Percentiles rank a stretch among this genome's conserved stretches.
phyloP scores from a whole-genome alignment of 2,888 invertebrate species.

The Macrosoma leucophasiata region DNA sequence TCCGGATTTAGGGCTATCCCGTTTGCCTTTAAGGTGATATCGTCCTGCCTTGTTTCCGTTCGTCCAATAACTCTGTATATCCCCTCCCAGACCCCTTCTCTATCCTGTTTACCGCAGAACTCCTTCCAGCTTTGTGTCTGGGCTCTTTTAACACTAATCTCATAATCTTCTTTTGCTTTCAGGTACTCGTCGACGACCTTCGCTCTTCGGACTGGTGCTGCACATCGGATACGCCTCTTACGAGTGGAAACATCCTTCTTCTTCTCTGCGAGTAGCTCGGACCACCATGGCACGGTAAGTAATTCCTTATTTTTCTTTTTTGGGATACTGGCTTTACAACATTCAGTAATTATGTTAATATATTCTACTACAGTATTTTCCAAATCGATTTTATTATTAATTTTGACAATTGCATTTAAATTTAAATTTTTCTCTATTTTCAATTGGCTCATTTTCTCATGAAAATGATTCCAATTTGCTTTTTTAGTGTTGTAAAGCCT shows the following conservation, averaged over 20 bases:
- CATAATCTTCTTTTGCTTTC: neutral
- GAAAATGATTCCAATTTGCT: constrained; percentile 1
- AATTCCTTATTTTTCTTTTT: too few species aligned
- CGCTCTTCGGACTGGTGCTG: too few species aligned
- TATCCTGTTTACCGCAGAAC: constrained; percentile 11
- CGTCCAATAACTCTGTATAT: constrained; percentile 4
- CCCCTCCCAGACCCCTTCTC: constrained; percentile 12
- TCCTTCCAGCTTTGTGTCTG: constrained; percentile 16
- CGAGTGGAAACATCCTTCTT: too few species aligned
- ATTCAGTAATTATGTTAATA: too few species aligned
- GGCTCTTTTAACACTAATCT: neutral
- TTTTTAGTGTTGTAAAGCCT: neutral
- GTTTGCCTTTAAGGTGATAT: constrained; percentile 2
- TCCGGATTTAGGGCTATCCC: neutral
- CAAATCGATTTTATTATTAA: too few species aligned
- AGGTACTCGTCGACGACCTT: constrained; percentile 4
- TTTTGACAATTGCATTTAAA: neutral
- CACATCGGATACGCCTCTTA: too few species aligned
- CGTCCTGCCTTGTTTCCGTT: constrained; percentile 6
- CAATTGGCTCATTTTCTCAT: constrained; percentile 2
- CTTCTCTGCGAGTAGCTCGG: too few species aligned
- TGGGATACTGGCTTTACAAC: too few species aligned
- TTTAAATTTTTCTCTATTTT: constrained; percentile 2
- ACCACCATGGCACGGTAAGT: too few species aligned
- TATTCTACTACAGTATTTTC: too few species aligned